A percentile compares a stretch with the other conserved stretches of the same genome.
phyloP scores from a whole-genome alignment of 2,888 invertebrate genomes.

The Cartodere bifasciata region DNA sequence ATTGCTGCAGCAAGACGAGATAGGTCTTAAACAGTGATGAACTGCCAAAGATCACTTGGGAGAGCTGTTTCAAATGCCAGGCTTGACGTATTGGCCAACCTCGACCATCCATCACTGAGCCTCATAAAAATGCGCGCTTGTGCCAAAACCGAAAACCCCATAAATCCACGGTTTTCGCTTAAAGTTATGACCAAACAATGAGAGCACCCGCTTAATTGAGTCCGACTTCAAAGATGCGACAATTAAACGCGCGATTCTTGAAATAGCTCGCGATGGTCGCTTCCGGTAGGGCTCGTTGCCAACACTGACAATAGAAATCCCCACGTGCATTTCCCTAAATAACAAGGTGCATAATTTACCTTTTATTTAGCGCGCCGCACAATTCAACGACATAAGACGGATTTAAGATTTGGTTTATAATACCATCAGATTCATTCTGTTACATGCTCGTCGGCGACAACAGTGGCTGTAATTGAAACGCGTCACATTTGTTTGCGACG shows the following conservation, averaged over 20 bases:
- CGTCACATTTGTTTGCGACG: conserved; percentile 20
- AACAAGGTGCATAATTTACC: conserved; percentile 18
- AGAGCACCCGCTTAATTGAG: conserved; percentile 32
- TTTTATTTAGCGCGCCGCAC: too few relatives aligned
- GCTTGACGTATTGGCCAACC: too few relatives aligned
- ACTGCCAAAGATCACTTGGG: too few relatives aligned
- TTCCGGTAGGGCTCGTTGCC: conserved; percentile 33
- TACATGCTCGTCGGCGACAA: conserved; percentile 26
- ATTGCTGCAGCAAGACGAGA: too few relatives aligned
- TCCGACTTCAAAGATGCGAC: conserved; percentile 30
- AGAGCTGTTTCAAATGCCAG: too few relatives aligned
- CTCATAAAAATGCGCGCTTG: too few relatives aligned
- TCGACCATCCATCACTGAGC: too few relatives aligned
- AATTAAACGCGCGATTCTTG: conserved; percentile 28
- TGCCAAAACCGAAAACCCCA: too few relatives aligned
- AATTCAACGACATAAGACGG: too few relatives aligned
- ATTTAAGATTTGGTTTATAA: conserved; percentile 33
- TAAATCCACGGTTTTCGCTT: too few relatives aligned
- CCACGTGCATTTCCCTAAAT: conserved; percentile 25
- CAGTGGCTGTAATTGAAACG: conserved; percentile 14
- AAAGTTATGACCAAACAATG: too few relatives aligned
- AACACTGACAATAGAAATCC: conserved; percentile 36
- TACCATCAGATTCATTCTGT: conserved; percentile 29
- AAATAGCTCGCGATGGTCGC: conserved; percentile 25
- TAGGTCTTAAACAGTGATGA: too few relatives aligned